Evolutionary conservation across 2,113 vertebrate genomes (phyloP).

Genomic region (Cranoglanis bouderius): DNA sequence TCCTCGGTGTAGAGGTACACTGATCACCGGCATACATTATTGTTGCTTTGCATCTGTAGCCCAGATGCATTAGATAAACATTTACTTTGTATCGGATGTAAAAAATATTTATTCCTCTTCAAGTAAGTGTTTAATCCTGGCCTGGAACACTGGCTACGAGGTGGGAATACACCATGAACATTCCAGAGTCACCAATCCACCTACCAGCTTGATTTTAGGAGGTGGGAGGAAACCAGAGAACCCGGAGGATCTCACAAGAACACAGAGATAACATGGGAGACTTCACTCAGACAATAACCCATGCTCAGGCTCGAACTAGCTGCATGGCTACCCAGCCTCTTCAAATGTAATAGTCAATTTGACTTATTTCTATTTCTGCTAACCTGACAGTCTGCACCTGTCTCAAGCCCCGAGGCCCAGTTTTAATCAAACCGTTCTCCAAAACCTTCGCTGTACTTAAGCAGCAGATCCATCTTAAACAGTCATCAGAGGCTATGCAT

Average conservation of each 20-base stretch:
- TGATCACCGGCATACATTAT: not conserved
- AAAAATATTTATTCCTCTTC: not conserved
- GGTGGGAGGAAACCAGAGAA: not conserved
- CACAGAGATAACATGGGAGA: not conserved
- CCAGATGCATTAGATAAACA: not conserved
- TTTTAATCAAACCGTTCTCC: constrained; percentile 20
- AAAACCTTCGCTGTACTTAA: constrained; percentile 12
- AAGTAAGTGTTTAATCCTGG: not conserved
- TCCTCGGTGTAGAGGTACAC: not conserved
- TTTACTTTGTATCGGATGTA: not conserved
- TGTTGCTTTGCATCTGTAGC: not conserved
- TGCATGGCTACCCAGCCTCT: not conserved
- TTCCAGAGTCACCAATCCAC: not conserved
- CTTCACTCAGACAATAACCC: not conserved
- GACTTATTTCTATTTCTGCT: not conserved
- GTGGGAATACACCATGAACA: not conserved
- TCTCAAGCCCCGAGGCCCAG: constrained; percentile 9
- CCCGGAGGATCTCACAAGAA: not conserved
- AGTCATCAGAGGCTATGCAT: not conserved
- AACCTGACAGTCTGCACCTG: not conserved
- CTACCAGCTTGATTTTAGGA: not conserved
- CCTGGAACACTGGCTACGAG: not conserved
- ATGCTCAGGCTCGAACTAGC: not conserved
- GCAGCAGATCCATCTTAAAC: constrained; percentile 20
- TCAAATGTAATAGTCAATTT: not conserved